These are phyloP conservation scores for Dunckerocampus dactyliophorus DNA, from an alignment of 2,113 vertebrate genomes.

Conservation along the genomic window DNA sequence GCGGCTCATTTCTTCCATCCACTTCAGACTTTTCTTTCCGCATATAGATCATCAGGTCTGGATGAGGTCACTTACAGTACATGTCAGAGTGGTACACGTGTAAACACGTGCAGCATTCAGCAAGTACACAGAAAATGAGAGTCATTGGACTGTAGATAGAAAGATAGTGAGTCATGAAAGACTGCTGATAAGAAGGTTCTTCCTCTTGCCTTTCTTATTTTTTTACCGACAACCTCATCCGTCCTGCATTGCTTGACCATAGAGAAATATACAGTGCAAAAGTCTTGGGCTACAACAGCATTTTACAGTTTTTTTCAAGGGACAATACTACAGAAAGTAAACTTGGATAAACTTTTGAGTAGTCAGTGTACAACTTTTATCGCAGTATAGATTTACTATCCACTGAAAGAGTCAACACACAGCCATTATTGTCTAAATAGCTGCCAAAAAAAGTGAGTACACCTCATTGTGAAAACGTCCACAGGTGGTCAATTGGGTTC, in stretches of 20 bases:
- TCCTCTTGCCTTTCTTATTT: neutral
- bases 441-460: too few relatives aligned
- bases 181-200: slow-evolving; percentile 1
- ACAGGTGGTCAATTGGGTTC: too few relatives aligned
- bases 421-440: too few relatives aligned
- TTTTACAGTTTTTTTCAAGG: neutral
- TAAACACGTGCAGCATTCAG: neutral
- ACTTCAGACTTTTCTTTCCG: neutral
- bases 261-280: neutral
- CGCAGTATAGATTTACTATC: too few relatives aligned
- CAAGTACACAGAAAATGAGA: neutral
- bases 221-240: neutral
- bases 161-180: neutral
- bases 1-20: neutral
- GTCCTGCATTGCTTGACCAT: neutral
- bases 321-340: too few relatives aligned
- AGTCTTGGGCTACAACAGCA: neutral
- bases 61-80: slow-evolving; percentile 2
- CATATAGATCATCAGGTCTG: neutral
- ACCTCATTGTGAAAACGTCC: too few relatives aligned
- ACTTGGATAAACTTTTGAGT: too few relatives aligned
- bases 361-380: too few relatives aligned
- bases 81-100: neutral
- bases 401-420: too few relatives aligned
- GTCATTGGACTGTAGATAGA: neutral